Percentiles rank a stretch among this genome's conserved stretches.
These are phyloP conservation scores for Ctenochaetus hawaiiensis DNA, from an alignment of 2,797 vertebrate species.

Conservation along the genomic window DNA sequence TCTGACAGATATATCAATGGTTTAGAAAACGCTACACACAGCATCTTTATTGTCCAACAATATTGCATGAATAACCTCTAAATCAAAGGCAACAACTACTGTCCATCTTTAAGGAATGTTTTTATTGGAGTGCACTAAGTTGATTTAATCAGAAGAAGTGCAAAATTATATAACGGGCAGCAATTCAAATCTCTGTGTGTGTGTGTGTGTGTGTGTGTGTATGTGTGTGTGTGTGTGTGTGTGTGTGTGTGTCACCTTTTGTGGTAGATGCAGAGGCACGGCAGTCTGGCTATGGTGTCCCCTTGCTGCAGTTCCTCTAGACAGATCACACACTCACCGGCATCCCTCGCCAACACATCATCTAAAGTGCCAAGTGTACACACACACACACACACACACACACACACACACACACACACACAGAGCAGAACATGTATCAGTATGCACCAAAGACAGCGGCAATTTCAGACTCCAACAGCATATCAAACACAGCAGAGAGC, in stretches of 20 bases:
- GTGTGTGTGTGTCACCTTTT: constrained; percentile 89
- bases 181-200: constrained; percentile 44
- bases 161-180: constrained; percentile 46
- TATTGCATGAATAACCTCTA: constrained; percentile 35
- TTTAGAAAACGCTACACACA: constrained; percentile 35
- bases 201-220: constrained; percentile 39
- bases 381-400: constrained; percentile 40
- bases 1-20: constrained; percentile 20
- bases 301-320: constrained; percentile 98
- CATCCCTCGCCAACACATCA: constrained; percentile 96
- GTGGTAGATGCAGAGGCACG: constrained; percentile 99
- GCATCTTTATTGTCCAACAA: constrained; percentile 29
- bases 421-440: constrained; percentile 43
- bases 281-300: constrained; percentile 98
- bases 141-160: constrained; percentile 66
- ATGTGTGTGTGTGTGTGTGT: constrained; percentile 39
- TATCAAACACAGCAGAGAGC: constrained; percentile 49
- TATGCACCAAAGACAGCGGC: constrained; percentile 43
- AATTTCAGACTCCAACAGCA: constrained; percentile 43
- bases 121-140: constrained; percentile 39
- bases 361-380: constrained; percentile 82
- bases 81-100: constrained; percentile 31
- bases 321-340: constrained; percentile 98
- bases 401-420: constrained; percentile 25
- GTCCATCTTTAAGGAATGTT: constrained; percentile 35